Evolutionary conservation across 1,140 invertebrate genomes (phyloP).

Genomic region (Drusus annulatus): DNA sequence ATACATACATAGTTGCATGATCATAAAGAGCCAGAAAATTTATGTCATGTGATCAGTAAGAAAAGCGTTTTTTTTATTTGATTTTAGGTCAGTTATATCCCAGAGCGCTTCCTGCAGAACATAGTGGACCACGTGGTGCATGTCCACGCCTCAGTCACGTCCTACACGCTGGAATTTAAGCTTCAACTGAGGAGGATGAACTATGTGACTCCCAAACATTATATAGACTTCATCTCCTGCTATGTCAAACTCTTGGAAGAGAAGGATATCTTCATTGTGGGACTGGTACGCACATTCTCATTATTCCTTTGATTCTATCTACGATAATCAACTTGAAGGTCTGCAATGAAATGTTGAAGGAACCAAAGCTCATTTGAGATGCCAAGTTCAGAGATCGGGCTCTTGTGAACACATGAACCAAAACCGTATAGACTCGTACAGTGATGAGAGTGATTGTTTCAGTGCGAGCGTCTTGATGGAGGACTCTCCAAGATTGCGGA

Average conservation of each 20-base stretch:
- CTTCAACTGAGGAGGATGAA: slow-evolving; percentile 82
- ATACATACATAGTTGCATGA: too few relatives aligned
- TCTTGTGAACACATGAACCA: too few relatives aligned
- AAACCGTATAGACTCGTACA: too few relatives aligned
- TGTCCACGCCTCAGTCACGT: slow-evolving; percentile 82
- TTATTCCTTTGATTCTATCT: neutral
- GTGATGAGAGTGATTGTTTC: slow-evolving; percentile 43
- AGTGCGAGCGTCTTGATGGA: slow-evolving; percentile 79
- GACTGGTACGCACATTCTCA: slow-evolving; percentile 69
- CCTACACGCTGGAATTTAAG: slow-evolving; percentile 82
- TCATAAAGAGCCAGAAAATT: too few relatives aligned
- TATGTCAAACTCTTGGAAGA: slow-evolving; percentile 84
- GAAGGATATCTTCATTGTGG: slow-evolving; percentile 77
- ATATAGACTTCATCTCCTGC: slow-evolving; percentile 86
- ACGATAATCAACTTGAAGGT: too few relatives aligned
- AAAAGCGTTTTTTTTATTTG: neutral
- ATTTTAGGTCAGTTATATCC: slow-evolving; percentile 74
- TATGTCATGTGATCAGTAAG: too few relatives aligned
- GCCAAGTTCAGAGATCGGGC: too few relatives aligned
- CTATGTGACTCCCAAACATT: slow-evolving; percentile 93
- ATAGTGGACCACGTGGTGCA: slow-evolving; percentile 89
- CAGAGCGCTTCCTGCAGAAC: slow-evolving; percentile 75
- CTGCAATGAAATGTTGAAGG: too few relatives aligned
- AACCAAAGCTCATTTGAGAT: too few relatives aligned
- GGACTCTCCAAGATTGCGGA: slow-evolving; percentile 86